Conservation (phyloP, 1,140 invertebrate species). For the Yoshiicerus persimilis region DNA sequence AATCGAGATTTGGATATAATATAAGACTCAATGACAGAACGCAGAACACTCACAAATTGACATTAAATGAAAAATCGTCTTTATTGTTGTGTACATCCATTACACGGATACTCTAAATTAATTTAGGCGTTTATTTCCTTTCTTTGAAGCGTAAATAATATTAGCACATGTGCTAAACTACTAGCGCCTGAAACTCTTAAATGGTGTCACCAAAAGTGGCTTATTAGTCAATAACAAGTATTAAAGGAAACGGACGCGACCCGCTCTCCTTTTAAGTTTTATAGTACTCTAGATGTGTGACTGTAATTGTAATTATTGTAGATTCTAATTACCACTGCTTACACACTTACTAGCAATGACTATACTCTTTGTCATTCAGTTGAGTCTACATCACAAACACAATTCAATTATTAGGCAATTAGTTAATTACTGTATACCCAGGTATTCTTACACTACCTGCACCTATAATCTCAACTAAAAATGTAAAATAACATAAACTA, state of each 20-base stretch:
- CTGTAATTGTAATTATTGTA: neutral
- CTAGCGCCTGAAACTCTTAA: neutral
- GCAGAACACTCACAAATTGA: neutral
- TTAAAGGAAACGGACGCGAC: neutral
- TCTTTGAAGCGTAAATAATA: neutral
- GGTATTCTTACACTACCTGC: neutral
- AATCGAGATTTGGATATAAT: too few species aligned
- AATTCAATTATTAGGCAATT: too few species aligned
- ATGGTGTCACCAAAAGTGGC: conserved; percentile 14
- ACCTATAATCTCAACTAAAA: neutral
- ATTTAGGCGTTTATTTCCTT: neutral
- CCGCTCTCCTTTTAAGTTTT: neutral
- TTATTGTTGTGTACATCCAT: neutral
- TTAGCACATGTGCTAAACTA: neutral
- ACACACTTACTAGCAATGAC: too few species aligned
- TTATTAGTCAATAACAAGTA: conserved; percentile 10
- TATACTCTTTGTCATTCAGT: too few species aligned
- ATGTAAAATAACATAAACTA: neutral
- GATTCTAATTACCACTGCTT: too few species aligned
- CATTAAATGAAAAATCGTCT: neutral
- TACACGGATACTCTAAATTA: too few species aligned
- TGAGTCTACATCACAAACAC: too few species aligned
- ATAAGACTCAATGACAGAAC: too few species aligned
- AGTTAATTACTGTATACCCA: neutral
- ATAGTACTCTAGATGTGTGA: neutral